Percentiles rank a stretch among this genome's conserved stretches.
phyloP scores from a whole-genome alignment of 2,113 vertebrate genomes.

The Onychostoma macrolepis region DNA sequence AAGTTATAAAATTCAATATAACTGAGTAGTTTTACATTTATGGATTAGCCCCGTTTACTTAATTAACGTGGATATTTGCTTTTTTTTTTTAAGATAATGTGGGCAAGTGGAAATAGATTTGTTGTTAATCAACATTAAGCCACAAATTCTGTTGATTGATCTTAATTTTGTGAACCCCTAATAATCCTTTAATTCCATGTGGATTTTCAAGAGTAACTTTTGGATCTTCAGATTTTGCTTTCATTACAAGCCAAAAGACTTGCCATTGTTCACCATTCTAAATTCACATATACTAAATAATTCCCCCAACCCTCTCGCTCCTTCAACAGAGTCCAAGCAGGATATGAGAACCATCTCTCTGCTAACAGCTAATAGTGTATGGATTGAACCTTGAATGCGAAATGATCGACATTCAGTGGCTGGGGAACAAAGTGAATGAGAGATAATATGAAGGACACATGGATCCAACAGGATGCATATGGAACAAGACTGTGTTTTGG shows the following conservation, averaged over 20 bases:
- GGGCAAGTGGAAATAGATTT: not conserved
- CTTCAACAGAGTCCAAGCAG: conserved; percentile 39
- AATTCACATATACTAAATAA: conserved; percentile 34
- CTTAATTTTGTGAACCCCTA: not conserved
- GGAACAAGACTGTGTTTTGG: conserved; percentile 66
- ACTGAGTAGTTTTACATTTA: no score
- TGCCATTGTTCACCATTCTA: conserved; percentile 9
- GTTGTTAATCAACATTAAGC: not conserved
- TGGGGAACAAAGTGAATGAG: conserved; percentile 69
- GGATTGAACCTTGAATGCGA: conserved; percentile 56
- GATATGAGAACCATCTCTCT: conserved; percentile 44
- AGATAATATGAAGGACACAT: conserved; percentile 79
- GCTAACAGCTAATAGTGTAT: conserved; percentile 35
- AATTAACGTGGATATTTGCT: no score
- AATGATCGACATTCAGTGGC: conserved; percentile 62
- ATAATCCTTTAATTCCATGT: not conserved
- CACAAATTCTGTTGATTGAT: not conserved
- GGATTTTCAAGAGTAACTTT: not conserved
- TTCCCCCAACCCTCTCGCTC: not conserved
- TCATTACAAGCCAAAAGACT: conserved; percentile 6
- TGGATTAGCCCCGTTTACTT: no score
- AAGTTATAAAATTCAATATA: not conserved
- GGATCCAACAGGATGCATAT: conserved; percentile 81
- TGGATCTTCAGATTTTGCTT: not conserved
- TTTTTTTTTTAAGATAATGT: no score